Conservation (phyloP, 2,113 vertebrate genomes). For the rabbit (Oryctolagus cuniculus) region DNA sequence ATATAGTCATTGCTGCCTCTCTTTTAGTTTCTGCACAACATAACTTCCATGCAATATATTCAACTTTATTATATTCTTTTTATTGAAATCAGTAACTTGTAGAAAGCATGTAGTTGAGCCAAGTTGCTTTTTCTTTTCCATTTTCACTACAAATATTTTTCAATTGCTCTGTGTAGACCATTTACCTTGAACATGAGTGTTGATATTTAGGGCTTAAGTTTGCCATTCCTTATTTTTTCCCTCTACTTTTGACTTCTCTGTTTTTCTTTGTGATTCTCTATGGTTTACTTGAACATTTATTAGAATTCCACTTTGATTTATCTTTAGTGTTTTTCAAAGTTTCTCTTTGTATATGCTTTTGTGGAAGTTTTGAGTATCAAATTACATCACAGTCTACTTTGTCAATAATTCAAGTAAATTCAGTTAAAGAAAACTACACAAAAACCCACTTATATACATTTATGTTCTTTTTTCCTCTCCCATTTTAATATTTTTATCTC, state of each 20-base stretch:
- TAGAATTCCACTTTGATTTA: background rate
- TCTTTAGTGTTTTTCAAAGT: background rate
- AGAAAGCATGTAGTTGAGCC: background rate
- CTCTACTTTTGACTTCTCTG: background rate
- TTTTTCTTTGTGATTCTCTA: background rate
- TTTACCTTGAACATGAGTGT: background rate
- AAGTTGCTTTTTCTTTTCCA: background rate
- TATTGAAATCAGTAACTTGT: background rate
- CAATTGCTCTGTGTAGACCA: background rate
- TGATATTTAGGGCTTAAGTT: background rate
- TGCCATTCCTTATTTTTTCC: background rate
- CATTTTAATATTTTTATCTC: background rate
- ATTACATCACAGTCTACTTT: background rate
- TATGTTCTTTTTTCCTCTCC: background rate
- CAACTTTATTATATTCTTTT: background rate
- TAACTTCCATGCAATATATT: background rate
- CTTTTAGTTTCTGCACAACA: background rate
- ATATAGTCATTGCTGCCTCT: background rate
- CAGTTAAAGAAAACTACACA: no score
- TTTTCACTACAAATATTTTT: background rate
- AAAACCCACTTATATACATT: background rate
- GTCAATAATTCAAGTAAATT: background rate
- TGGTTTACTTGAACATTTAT: background rate
- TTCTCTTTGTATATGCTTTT: background rate
- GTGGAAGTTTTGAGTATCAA: background rate